Conservation (phyloP, 2,888 invertebrate genomes). For the Neuroscelio doddi region DNA sequence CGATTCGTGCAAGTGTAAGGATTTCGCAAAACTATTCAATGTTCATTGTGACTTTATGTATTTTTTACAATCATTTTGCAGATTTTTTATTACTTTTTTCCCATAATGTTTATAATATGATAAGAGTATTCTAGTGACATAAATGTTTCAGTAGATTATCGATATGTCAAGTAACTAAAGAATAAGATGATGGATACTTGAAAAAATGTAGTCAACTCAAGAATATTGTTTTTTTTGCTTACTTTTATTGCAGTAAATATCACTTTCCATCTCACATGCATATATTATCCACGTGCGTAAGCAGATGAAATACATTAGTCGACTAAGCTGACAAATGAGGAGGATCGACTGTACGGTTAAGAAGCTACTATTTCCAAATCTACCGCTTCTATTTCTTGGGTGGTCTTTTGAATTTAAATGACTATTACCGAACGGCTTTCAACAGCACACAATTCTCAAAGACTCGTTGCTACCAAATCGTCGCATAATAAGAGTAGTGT, state of each 20-base stretch:
- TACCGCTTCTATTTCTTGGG: constrained; percentile 40
- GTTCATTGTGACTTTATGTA: too few relatives aligned
- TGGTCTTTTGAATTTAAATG: constrained; percentile 26
- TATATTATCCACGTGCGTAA: constrained; percentile 49
- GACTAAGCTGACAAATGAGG: constrained; percentile 51
- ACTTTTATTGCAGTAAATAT: constrained; percentile 21
- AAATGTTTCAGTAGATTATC: too few relatives aligned
- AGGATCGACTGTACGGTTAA: constrained; percentile 34
- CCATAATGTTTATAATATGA: too few relatives aligned
- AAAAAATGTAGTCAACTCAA: not conserved
- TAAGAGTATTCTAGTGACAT: too few relatives aligned
- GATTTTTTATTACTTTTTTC: too few relatives aligned
- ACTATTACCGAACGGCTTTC: constrained; percentile 11
- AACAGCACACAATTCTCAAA: constrained; percentile 4
- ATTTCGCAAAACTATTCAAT: not conserved
- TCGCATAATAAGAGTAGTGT: not conserved
- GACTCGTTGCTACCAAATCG: not conserved
- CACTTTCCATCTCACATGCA: constrained; percentile 13
- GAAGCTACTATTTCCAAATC: constrained; percentile 42
- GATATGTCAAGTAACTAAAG: too few relatives aligned
- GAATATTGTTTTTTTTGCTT: constrained; percentile 1
- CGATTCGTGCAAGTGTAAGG: not conserved
- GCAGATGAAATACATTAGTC: constrained; percentile 63
- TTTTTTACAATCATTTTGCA: too few relatives aligned
- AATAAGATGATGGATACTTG: too few relatives aligned